Evolutionary conservation across 1,140 invertebrate species (phyloP).

Genomic region (Listronotus oregonensis): DNA sequence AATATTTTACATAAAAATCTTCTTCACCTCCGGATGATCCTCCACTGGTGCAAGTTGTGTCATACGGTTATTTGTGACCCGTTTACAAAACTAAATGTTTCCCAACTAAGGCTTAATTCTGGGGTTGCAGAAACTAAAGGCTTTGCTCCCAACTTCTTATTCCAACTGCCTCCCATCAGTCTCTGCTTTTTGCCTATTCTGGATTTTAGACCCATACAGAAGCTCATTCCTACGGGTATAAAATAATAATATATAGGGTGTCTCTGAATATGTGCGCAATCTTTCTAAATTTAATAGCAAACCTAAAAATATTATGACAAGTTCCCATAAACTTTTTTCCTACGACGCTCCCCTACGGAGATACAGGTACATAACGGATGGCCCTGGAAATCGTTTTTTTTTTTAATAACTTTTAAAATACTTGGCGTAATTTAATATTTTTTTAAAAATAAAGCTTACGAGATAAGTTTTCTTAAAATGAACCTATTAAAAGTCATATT

Average conservation of each 20-base stretch:
- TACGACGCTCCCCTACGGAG: too few relatives aligned
- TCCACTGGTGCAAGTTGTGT: slow-evolving; percentile 65
- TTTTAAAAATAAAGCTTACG: too few relatives aligned
- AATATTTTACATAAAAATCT: slow-evolving; percentile 2
- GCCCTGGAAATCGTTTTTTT: too few relatives aligned
- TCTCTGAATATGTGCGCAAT: too few relatives aligned
- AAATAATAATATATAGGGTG: background rate
- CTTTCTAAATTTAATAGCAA: too few relatives aligned
- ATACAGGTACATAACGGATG: too few relatives aligned
- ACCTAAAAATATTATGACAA: too few relatives aligned
- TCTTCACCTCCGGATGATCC: slow-evolving; percentile 81
- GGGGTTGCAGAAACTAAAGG: slow-evolving; percentile 81
- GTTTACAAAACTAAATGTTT: slow-evolving; percentile 70
- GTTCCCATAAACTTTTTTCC: too few relatives aligned
- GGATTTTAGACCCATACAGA: slow-evolving; percentile 66
- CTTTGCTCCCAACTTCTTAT: slow-evolving; percentile 74
- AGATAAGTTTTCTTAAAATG: too few relatives aligned
- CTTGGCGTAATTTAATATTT: too few relatives aligned
- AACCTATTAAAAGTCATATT: too few relatives aligned
- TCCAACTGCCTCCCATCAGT: slow-evolving; percentile 68
- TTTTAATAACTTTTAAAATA: too few relatives aligned
- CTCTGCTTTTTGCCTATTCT: slow-evolving; percentile 63
- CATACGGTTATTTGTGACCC: slow-evolving; percentile 83
- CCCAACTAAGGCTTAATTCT: slow-evolving; percentile 75
- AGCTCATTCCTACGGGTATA: slow-evolving; percentile 69